A percentile compares a stretch with the other conserved stretches of the same genome.
phyloP scores from a whole-genome alignment of 2,113 vertebrate species.

The Xenus cinereus region DNA sequence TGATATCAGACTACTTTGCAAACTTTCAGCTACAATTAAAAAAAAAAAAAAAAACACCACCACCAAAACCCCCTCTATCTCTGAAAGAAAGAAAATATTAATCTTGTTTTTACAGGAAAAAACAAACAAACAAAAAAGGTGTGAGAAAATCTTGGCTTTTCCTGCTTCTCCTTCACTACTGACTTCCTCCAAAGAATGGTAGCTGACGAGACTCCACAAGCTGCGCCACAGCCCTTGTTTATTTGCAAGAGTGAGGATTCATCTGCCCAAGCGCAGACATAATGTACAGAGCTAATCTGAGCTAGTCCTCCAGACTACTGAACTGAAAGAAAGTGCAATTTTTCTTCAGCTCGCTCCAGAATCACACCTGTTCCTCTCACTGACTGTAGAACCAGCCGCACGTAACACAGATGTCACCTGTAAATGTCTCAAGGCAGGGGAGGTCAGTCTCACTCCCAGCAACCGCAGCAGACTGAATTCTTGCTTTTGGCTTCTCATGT shows the following conservation, averaged over 20 bases:
- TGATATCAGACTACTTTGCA: background rate
- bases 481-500: background rate
- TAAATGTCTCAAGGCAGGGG: background rate
- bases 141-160: constrained; percentile 9
- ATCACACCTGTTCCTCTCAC: background rate
- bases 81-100: background rate
- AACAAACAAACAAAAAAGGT: background rate
- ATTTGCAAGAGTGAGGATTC: background rate
- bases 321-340: background rate
- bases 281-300: background rate
- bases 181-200: background rate
- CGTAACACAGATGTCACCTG: background rate
- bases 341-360: background rate
- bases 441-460: background rate
- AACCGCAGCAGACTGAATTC: background rate
- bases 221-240: constrained; percentile 16
- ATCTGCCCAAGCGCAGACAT: background rate
- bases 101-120: background rate
- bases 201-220: background rate
- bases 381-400: background rate
- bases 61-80: background rate
- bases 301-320: background rate
- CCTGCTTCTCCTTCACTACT: background rate
- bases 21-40: background rate
- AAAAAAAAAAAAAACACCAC: background rate